These are phyloP conservation scores for Myathropa florea DNA, from an alignment of 2,888 invertebrate genomes.

Conservation along the genomic window DNA sequence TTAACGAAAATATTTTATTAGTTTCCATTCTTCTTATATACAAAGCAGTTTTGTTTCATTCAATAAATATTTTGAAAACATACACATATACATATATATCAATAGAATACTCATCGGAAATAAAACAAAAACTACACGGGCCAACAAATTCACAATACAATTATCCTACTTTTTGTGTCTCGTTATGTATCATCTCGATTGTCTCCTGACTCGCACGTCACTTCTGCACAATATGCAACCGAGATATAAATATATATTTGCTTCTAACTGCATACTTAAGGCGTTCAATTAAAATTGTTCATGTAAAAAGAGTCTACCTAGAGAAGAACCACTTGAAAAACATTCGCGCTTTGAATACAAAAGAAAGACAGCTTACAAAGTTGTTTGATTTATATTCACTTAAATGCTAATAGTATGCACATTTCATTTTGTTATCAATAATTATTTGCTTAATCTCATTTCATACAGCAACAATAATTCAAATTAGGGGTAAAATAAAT, in stretches of 20 bases:
- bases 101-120: constrained; percentile 2
- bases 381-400: background rate
- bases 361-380: background rate
- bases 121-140: background rate
- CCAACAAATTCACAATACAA: constrained; percentile 1
- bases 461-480: background rate
- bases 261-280: constrained; percentile 26
- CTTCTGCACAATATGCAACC: background rate
- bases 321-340: background rate
- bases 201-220: background rate
- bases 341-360: background rate
- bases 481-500: background rate
- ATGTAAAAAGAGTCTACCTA: constrained; percentile 37
- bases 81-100: background rate
- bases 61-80: constrained; percentile 18
- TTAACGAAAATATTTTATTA: constrained; percentile 56
- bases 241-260: background rate
- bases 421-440: background rate
- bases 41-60: constrained; percentile 41
- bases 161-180: background rate
- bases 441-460: background rate
- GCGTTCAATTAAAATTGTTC: constrained; percentile 39
- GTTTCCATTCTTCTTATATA: constrained; percentile 29
- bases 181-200: background rate
- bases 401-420: background rate